These are phyloP conservation scores for Anisognathus igniventris DNA, from an alignment of 2,797 vertebrate genomes.

Conservation along the genomic window DNA sequence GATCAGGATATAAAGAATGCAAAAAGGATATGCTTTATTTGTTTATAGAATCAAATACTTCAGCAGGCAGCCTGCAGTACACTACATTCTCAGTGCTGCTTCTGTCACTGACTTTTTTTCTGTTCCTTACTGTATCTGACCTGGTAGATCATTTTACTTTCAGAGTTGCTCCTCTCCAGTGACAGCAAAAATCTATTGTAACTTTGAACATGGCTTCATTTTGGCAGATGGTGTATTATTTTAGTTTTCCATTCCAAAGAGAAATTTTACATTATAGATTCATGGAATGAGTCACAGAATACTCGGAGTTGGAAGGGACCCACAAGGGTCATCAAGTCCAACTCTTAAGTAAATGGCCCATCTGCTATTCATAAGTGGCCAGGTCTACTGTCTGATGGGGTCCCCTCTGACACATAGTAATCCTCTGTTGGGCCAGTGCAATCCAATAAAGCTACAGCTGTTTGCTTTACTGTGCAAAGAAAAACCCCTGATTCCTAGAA, in stretches of 20 bases:
- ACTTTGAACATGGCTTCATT: not conserved
- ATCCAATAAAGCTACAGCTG: not conserved
- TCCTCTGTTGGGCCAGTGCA: not conserved
- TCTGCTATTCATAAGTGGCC: fast-evolving
- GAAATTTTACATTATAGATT: not conserved
- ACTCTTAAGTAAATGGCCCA: not conserved
- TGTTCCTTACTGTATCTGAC: not conserved
- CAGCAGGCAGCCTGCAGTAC: not conserved
- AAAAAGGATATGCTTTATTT: not conserved
- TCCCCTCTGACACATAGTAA: not conserved
- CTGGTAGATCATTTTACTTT: not conserved
- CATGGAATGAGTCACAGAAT: not conserved
- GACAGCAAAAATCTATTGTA: not conserved
- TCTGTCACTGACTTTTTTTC: not conserved
- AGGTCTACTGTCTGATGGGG: not conserved
- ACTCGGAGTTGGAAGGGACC: not conserved
- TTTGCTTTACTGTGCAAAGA: not conserved
- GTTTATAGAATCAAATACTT: not conserved
- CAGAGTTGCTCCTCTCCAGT: not conserved
- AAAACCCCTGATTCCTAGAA: not conserved
- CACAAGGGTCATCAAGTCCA: not conserved
- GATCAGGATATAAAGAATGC: not conserved
- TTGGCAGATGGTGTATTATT: not conserved
- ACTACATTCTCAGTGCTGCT: not conserved
- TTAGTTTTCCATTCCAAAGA: not conserved